Base-by-base conservation (phyloP, 2,113 vertebrate genomes). In the Forbesichthys agassizii region DNA sequence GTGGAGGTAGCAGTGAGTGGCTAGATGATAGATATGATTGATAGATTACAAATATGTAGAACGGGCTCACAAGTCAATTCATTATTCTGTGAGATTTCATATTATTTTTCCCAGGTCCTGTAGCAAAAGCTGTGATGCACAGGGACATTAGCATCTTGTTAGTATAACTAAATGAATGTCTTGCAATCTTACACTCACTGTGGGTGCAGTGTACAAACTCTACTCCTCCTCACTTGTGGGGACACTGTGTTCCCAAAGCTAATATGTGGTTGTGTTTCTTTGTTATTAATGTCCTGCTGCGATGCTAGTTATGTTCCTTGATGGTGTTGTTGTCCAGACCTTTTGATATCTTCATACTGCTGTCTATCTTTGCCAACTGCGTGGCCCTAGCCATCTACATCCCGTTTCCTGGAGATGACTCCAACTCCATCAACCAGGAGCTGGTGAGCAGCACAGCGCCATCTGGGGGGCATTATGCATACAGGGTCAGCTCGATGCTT, bases 381-480 rank as follows among this genome's bases (percentile, higher is more conserved):
- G 97, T 99, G 96, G 98, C 98, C 96, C 98, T 99, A 98, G 98
- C 98, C 94, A 94, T 99, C 93, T 99, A 98, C 93, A 97, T 98
- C 91, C 98, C 98, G 77, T 99, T 99, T 87, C 97, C 98, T 71
- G 96, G 97, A 95, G 98, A 99, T 78, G 98, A 99, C 95, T 99
- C 98, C 90, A 99, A 99, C 90, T 96, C 94, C 90, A 99, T 95
- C 84, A 99, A 99, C 93, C 96, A 98, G 92, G 96, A 99, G 88
- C 96, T 99, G 95, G 98, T 99, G 92, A 97, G 97, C 96, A 81
- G 2, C 14, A 11, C 27, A 36, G 63, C 33, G 65, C 46, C 57
- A 64, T 48, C 10, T 60, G 12, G 58, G 18, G 13, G 14, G 16
- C 16, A 16, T 16, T 16, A 2, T 27, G 27, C 27, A 27, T 3